Evolutionary conservation across 2,888 invertebrate species (phyloP).

Genomic region (Biston stratarius): DNA sequence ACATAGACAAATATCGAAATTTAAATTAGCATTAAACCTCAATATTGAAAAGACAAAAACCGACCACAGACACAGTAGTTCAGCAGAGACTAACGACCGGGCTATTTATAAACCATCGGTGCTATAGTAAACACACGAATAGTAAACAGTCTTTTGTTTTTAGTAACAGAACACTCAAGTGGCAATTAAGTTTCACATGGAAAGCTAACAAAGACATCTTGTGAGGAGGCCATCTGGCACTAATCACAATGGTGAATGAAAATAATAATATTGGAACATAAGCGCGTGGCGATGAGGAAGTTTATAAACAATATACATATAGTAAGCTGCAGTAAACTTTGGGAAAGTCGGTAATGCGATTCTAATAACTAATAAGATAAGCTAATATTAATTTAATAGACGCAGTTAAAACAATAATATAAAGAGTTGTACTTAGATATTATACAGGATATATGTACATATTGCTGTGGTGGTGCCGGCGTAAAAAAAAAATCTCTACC

Average conservation of each 20-base stretch:
- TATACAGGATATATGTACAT: no score
- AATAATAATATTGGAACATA: slow-evolving; percentile 3
- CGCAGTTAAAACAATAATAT: not conserved
- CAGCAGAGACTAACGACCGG: not conserved
- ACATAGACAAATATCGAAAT: not conserved
- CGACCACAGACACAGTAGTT: not conserved
- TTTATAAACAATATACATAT: slow-evolving; percentile 1
- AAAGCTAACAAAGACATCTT: not conserved
- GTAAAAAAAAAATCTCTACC: no score
- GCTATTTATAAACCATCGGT: slow-evolving; percentile 1
- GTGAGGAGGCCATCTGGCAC: slow-evolving; percentile 5
- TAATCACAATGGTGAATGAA: not conserved
- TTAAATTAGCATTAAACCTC: not conserved
- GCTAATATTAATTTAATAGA: no score
- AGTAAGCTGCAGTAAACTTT: slow-evolving; percentile 1
- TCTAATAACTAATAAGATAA: no score
- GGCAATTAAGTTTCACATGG: not conserved
- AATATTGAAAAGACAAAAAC: not conserved
- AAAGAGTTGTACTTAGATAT: no score
- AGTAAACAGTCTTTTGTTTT: slow-evolving; percentile 14
- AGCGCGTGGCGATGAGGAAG: not conserved
- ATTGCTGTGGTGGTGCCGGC: no score
- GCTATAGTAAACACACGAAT: slow-evolving; percentile 1
- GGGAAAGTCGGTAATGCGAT: not conserved
- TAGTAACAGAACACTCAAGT: not conserved